phyloP scores from a whole-genome alignment of 2,888 invertebrate genomes.

The Drosophila cognata region DNA sequence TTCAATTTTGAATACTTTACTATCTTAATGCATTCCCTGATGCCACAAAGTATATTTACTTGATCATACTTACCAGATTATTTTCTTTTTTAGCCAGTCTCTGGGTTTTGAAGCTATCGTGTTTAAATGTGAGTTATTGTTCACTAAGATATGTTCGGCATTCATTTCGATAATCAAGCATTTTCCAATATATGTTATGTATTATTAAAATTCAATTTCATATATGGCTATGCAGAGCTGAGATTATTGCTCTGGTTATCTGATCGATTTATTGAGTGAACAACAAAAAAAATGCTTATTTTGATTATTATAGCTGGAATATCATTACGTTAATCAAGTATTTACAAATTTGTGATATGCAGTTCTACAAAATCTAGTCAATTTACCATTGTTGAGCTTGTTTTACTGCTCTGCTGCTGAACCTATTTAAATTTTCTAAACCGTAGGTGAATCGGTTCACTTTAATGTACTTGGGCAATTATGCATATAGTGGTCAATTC shows the following conservation, averaged over 20 bases:
- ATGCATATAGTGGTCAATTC: conserved; percentile 19
- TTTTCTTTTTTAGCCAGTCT: background rate
- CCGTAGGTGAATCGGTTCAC: conserved; percentile 6
- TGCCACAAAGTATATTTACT: background rate
- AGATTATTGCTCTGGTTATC: background rate
- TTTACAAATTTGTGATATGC: background rate
- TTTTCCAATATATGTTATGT: too few species aligned
- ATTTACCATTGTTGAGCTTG: background rate
- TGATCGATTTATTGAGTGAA: background rate
- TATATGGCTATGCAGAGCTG: too few species aligned
- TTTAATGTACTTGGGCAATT: conserved; percentile 12
- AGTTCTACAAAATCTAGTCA: background rate
- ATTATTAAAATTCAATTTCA: too few species aligned
- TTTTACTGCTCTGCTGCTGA: background rate
- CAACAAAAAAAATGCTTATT: background rate
- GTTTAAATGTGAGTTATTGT: too few species aligned
- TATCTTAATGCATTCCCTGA: background rate
- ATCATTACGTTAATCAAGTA: background rate
- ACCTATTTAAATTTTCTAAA: conserved; percentile 1
- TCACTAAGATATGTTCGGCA: too few species aligned
- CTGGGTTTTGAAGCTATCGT: too few species aligned
- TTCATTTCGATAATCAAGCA: too few species aligned
- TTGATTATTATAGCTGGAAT: background rate
- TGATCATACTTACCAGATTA: background rate
- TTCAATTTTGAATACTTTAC: background rate